These are phyloP conservation scores for Eucera pruinosa DNA, from an alignment of 2,888 invertebrate genomes.

Conservation along the genomic window DNA sequence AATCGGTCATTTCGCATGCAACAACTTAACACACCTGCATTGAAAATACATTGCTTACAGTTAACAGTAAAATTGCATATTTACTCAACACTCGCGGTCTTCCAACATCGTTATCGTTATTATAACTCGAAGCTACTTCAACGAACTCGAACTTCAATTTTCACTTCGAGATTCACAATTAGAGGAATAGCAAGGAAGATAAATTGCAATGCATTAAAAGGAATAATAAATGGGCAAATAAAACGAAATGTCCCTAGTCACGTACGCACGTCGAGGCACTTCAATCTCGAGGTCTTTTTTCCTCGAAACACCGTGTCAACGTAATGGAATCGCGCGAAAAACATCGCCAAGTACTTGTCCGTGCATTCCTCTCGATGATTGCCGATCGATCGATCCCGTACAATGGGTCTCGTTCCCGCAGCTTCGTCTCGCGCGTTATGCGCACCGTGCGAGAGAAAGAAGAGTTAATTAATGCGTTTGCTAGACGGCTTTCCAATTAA, in stretches of 20 bases:
- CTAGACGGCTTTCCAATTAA: neutral
- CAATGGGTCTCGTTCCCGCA: conserved; percentile 47
- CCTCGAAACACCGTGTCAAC: conserved; percentile 10
- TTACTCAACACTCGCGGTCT: no score
- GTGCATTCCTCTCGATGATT: conserved; percentile 52
- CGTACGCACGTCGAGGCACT: neutral
- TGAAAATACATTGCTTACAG: no score
- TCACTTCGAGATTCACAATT: no score
- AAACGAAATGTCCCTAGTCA: neutral
- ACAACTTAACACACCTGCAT: no score
- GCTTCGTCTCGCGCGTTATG: neutral
- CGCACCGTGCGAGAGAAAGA: neutral
- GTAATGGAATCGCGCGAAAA: conserved; percentile 28
- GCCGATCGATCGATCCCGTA: conserved; percentile 45
- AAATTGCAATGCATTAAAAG: no score
- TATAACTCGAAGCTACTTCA: no score
- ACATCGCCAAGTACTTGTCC: conserved; percentile 28
- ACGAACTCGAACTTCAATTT: no score
- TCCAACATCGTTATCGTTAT: no score
- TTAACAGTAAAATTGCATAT: no score
- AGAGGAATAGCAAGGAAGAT: no score
- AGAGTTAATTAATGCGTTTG: conserved; percentile 32
- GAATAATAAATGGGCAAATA: neutral
- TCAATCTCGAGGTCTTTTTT: conserved; percentile 2
- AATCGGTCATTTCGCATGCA: no score